Percentiles rank a stretch among this genome's conserved stretches.
phyloP scores from a whole-genome alignment of 1,140 invertebrate species.

The Amphibalanus amphitrite region DNA sequence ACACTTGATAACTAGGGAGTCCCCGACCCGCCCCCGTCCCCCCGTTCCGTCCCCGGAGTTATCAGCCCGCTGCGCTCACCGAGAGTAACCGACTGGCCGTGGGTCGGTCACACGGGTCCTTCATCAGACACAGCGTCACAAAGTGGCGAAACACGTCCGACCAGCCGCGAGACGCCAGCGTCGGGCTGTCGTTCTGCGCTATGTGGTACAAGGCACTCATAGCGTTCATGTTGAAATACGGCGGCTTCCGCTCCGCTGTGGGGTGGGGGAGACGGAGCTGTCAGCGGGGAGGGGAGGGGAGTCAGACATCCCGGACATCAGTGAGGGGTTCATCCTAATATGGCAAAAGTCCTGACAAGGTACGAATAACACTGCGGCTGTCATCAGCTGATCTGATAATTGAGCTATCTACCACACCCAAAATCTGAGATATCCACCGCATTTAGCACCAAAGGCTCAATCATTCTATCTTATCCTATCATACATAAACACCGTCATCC shows the following conservation, averaged over 20 bases:
- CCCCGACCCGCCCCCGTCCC: no score
- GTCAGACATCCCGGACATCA: conserved; percentile 18
- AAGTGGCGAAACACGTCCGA: conserved; percentile 84
- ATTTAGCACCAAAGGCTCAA: no score
- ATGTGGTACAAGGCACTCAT: conserved; percentile 99
- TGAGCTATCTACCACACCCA: no score
- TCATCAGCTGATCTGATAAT: no score
- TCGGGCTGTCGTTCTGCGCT: conserved; percentile 95
- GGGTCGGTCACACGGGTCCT: conserved; percentile 78
- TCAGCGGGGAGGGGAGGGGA: not conserved
- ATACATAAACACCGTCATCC: no score
- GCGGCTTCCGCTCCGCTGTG: conserved; percentile 80
- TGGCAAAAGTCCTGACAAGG: no score
- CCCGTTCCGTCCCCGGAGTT: no score
- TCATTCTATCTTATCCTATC: no score
- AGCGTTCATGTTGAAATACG: conserved; percentile 99
- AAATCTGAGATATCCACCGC: no score
- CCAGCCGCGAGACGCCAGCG: conserved; percentile 61
- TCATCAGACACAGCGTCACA: conserved; percentile 87
- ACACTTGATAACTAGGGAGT: no score
- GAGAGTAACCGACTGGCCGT: conserved; percentile 60
- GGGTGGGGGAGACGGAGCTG: conserved; percentile 35
- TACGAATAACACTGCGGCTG: no score
- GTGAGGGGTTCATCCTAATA: no score
- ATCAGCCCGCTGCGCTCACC: conserved; percentile 18